These are phyloP conservation scores for Rutpela maculata DNA, from an alignment of 2,888 invertebrate species.

Conservation along the genomic window DNA sequence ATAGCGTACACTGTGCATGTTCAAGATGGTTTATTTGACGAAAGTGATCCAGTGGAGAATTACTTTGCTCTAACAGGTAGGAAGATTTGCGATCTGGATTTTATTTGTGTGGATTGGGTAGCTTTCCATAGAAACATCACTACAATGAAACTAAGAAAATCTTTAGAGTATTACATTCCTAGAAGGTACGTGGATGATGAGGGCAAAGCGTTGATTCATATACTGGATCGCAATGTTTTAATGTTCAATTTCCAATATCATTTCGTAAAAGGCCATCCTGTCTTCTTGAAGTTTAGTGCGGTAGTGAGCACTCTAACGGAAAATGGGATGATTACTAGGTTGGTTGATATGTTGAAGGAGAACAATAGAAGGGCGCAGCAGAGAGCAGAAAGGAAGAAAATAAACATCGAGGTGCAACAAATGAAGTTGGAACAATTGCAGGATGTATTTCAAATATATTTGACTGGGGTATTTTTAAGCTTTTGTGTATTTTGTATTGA, in stretches of 20 bases:
- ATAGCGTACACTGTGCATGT: not conserved
- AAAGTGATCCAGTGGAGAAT: not conserved
- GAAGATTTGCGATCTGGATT: not conserved
- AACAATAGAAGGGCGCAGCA: not conserved
- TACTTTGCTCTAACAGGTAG: not conserved
- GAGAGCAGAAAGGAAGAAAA: not conserved
- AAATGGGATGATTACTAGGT: not conserved
- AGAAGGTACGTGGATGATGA: slow-evolving; percentile 12
- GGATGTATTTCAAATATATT: not conserved
- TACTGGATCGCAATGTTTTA: not conserved
- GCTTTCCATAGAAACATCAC: slow-evolving; percentile 10
- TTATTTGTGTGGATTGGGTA: not conserved
- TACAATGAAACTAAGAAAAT: not conserved
- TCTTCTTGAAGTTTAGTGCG: not conserved
- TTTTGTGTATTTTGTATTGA: slow-evolving; percentile 1
- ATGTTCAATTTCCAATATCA: not conserved
- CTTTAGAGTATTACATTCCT: slow-evolving; percentile 3
- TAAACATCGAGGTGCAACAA: not conserved
- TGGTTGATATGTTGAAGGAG: not conserved
- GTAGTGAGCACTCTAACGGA: not conserved
- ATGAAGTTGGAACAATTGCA: not conserved
- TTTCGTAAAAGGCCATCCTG: slow-evolving; percentile 16
- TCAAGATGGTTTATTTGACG: not conserved
- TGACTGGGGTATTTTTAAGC: not conserved
- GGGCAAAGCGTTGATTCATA: slow-evolving; percentile 2